A percentile compares a stretch with the other conserved stretches of the same genome.
phyloP scores from a whole-genome alignment of 2,888 invertebrate genomes.

The Diplolepis rosae region DNA sequence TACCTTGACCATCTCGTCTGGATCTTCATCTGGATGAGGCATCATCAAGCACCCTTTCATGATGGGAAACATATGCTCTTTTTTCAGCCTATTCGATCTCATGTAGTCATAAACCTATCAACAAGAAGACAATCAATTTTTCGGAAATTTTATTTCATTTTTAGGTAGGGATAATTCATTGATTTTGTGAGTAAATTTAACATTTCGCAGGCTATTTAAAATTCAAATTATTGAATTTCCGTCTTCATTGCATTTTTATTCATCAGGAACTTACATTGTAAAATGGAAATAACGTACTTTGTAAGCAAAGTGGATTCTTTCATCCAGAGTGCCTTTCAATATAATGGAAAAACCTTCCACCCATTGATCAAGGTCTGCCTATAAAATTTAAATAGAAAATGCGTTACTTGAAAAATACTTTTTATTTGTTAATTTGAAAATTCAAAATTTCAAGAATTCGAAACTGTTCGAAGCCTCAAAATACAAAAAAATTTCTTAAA shows the following conservation, averaged over 20 bases:
- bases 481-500: no score
- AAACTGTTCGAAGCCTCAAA: no score
- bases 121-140: constrained; percentile 6
- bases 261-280: not conserved
- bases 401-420: not conserved
- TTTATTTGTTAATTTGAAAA: no score
- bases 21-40: constrained; percentile 77
- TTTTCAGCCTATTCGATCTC: constrained; percentile 61
- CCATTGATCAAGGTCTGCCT: constrained; percentile 58
- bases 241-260: not conserved
- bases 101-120: constrained; percentile 65
- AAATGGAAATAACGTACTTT: constrained; percentile 50
- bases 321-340: constrained; percentile 75
- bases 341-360: constrained; percentile 75
- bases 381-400: not conserved
- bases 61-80: constrained; percentile 66
- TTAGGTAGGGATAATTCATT: not conserved
- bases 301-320: constrained; percentile 71
- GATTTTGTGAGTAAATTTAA: not conserved
- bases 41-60: constrained; percentile 73
- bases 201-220: not conserved
- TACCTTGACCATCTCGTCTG: constrained; percentile 77
- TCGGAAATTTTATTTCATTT: not conserved
- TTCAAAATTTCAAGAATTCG: no score
- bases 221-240: not conserved